Evolutionary conservation across 2,888 invertebrate genomes (phyloP).

Genomic region (Phania funesta): DNA sequence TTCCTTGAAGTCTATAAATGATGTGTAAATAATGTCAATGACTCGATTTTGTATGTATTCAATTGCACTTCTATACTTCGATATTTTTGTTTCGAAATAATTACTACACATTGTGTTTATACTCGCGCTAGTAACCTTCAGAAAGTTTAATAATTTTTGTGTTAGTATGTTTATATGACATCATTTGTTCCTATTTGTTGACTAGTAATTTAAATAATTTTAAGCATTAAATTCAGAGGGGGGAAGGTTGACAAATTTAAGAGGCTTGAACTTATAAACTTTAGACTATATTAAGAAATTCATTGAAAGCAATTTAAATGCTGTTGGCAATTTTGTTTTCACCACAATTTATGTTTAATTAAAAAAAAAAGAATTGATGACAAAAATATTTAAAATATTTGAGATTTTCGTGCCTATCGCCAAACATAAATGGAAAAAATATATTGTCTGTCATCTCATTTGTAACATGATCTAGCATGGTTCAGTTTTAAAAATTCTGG

Average conservation of each 20-base stretch:
- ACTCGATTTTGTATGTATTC: constrained; percentile 40
- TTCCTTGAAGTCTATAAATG: constrained; percentile 57
- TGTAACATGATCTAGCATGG: too few species aligned
- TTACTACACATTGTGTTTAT: background rate
- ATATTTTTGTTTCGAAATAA: constrained; percentile 16
- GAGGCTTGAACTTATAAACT: background rate
- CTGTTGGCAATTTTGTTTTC: background rate
- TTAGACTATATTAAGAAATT: background rate
- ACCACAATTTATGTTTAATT: too few species aligned
- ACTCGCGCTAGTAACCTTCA: too few species aligned
- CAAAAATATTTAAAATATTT: too few species aligned
- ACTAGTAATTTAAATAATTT: background rate
- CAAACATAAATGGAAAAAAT: too few species aligned
- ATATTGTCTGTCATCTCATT: too few species aligned
- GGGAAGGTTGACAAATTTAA: background rate
- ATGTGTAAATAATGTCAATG: constrained; percentile 57
- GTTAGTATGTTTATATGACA: constrained; percentile 1
- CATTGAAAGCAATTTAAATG: background rate
- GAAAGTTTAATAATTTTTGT: constrained; percentile 14
- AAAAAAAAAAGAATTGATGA: background rate
- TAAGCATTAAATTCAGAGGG: background rate
- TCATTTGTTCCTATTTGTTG: background rate
- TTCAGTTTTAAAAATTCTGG: too few species aligned
- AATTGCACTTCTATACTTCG: background rate
- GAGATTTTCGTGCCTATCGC: too few species aligned